Conservation (phyloP, 2,113 vertebrate genomes). For the Dicaeum eximium region DNA sequence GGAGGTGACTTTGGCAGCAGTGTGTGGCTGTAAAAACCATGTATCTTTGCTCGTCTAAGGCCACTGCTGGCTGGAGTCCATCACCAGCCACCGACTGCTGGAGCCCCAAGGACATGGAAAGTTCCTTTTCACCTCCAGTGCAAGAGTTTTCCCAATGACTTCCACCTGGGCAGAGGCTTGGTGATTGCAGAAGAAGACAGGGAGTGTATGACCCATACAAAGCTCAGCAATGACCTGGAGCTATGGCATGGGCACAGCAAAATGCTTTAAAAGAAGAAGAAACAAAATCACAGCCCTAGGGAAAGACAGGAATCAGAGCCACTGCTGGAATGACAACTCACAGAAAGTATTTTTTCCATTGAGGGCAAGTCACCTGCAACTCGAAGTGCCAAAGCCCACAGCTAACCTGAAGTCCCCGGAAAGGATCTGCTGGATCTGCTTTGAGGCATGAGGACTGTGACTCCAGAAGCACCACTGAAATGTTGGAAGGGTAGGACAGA, state of each 20-base stretch:
- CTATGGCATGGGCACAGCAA: neutral
- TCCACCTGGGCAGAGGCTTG: neutral
- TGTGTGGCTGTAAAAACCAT: neutral
- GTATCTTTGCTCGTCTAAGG: neutral
- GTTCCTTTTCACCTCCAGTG: neutral
- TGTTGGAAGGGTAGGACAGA: neutral
- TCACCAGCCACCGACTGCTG: accelerated
- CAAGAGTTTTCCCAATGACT: neutral
- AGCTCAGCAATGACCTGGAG: neutral
- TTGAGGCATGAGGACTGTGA: neutral
- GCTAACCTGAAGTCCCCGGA: neutral
- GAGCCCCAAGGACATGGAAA: accelerated
- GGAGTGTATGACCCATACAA: neutral
- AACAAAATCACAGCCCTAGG: neutral
- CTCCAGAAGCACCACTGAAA: neutral
- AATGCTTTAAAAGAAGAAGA: neutral
- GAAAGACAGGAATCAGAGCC: neutral
- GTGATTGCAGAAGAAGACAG: neutral
- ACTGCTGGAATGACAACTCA: neutral
- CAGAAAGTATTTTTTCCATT: neutral
- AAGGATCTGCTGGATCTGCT: neutral
- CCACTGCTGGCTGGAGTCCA: accelerated
- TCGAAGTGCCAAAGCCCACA: accelerated
- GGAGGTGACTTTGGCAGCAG: neutral
- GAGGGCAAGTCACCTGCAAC: neutral